These are phyloP conservation scores for Callyntrura sp. DNA, from an alignment of 2,888 invertebrate species.

Conservation along the genomic window DNA sequence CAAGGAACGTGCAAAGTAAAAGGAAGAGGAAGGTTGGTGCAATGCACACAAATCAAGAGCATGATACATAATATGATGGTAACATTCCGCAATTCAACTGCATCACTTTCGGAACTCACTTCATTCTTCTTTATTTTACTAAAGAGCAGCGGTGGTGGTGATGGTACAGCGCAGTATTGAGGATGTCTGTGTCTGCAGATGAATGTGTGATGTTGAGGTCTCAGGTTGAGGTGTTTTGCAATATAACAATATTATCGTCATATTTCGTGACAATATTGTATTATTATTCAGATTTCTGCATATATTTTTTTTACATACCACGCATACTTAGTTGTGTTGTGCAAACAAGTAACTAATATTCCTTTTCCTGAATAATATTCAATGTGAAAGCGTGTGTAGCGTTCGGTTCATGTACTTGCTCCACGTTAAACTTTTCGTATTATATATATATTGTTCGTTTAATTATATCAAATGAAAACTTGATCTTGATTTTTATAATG, in stretches of 20 bases:
- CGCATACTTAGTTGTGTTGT: not conserved
- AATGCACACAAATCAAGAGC: constrained; percentile 72
- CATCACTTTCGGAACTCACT: constrained; percentile 42
- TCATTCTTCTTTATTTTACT: not conserved
- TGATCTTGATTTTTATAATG: constrained; percentile 55
- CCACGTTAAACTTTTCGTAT: constrained; percentile 11
- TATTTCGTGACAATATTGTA: not conserved
- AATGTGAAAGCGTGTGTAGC: constrained; percentile 31
- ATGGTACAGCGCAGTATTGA: constrained; percentile 15
- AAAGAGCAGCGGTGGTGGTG: constrained; percentile 5
- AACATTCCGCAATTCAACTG: constrained; percentile 68
- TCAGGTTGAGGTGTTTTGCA: constrained; percentile 10
- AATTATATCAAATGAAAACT: constrained; percentile 62
- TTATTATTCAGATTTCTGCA: constrained; percentile 40
- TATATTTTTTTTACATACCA: not conserved
- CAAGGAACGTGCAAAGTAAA: constrained; percentile 50
- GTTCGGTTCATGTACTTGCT: not conserved
- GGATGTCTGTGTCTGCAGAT: not conserved
- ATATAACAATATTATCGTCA: not conserved
- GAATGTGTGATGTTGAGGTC: not conserved
- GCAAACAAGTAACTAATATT: not conserved
- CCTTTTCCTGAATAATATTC: not conserved
- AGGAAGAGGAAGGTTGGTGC: constrained; percentile 59
- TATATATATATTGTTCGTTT: constrained; percentile 1
- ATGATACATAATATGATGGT: constrained; percentile 43